Conservation (phyloP, 2,888 invertebrate genomes). For the Balanococcus diminutus region DNA sequence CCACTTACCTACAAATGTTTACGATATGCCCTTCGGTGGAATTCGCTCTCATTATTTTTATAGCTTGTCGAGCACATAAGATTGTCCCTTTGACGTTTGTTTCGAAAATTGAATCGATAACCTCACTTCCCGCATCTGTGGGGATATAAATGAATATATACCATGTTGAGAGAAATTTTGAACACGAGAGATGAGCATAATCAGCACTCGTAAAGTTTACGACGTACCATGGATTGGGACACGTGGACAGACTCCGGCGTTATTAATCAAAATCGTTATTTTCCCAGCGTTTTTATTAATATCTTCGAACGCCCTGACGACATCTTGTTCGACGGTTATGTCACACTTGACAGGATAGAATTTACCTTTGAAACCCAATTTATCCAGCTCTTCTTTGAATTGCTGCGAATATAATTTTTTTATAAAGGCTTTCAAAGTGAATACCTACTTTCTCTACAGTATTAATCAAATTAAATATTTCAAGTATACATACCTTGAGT, state of each 20-base stretch:
- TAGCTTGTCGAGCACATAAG: neutral
- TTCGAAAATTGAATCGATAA: slow-evolving; percentile 14
- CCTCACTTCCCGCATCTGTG: neutral
- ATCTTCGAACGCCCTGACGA: neutral
- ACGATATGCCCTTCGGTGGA: slow-evolving; percentile 21
- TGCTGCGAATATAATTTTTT: neutral
- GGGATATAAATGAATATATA: neutral
- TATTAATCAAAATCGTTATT: slow-evolving; percentile 15
- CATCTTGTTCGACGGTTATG: neutral
- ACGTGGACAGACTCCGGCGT: neutral
- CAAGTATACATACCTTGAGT: slow-evolving; percentile 61
- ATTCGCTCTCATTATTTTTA: slow-evolving; percentile 23
- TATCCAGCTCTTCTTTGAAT: neutral
- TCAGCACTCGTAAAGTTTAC: no score
- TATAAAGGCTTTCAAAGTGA: no score
- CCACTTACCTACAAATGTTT: neutral
- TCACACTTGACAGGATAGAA: neutral
- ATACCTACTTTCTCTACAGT: no score
- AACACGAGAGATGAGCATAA: no score
- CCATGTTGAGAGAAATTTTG: no score
- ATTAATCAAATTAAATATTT: neutral
- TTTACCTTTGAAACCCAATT: slow-evolving; percentile 7
- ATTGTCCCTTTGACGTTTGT: slow-evolving; percentile 21
- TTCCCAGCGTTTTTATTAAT: neutral
- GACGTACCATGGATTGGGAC: neutral